phyloP scores from a whole-genome alignment of 2,888 invertebrate species.

The Sesamia inferens region DNA sequence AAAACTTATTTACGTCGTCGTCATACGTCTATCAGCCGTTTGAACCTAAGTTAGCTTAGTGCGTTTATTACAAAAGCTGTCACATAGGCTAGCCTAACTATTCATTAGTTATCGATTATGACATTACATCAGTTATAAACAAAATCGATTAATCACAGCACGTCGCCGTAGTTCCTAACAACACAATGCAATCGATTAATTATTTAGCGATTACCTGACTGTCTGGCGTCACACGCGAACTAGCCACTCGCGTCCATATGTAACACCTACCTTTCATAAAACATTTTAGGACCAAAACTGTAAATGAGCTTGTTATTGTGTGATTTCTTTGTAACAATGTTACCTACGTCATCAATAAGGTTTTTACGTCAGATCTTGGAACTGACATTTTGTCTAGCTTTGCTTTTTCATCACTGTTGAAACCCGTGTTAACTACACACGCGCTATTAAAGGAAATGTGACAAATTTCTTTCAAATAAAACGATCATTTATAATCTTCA shows the following conservation, averaged over 20 bases:
- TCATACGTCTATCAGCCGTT: neutral
- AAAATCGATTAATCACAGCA: conserved; percentile 15
- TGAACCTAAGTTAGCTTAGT: neutral
- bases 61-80: neutral
- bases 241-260: neutral
- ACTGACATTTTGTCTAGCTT: conserved; percentile 9
- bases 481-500: neutral
- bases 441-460: no score
- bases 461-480: neutral
- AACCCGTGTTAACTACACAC: neutral
- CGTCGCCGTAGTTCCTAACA: conserved; percentile 7
- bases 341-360: conserved; percentile 7
- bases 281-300: conserved; percentile 1
- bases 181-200: conserved; percentile 30
- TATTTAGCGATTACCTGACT: conserved; percentile 20
- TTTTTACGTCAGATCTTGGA: neutral
- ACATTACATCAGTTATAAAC: neutral
- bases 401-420: conserved; percentile 1
- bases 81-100: neutral
- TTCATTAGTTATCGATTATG: neutral
- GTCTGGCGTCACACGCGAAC: conserved; percentile 15
- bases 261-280: neutral
- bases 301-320: conserved; percentile 13
- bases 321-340: conserved; percentile 13
- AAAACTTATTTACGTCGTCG: neutral